Conservation (phyloP, 1,140 invertebrate genomes). For the Musca domestica region DNA sequence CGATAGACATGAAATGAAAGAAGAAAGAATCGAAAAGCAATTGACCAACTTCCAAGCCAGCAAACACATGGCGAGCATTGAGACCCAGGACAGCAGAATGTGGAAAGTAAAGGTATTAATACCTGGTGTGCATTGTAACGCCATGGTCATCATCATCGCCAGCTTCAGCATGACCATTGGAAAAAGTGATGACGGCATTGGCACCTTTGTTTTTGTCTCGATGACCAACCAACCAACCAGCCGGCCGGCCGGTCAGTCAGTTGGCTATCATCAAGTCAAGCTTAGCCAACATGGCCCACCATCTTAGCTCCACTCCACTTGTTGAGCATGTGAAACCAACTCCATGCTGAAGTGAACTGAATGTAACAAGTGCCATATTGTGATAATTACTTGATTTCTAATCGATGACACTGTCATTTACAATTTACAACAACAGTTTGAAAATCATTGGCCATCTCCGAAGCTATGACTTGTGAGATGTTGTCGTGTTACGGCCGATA, state of each 20-base stretch:
- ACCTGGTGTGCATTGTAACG: not conserved
- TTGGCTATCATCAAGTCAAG: no score
- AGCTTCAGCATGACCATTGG: no score
- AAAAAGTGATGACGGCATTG: slow-evolving; percentile 12
- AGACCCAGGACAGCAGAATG: no score
- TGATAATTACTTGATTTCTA: slow-evolving; percentile 23
- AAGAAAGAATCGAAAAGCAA: not conserved
- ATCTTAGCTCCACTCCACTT: no score
- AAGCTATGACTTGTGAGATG: no score
- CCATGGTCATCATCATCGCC: no score
- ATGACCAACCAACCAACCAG: no score
- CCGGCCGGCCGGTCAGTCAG: no score
- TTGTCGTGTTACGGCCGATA: no score
- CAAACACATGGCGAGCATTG: not conserved
- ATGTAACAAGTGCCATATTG: slow-evolving; percentile 19
- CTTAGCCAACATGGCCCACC: no score
- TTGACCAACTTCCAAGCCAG: no score
- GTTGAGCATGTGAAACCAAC: no score
- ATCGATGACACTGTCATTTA: slow-evolving; percentile 21
- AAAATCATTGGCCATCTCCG: slow-evolving; percentile 13
- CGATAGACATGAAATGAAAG: not conserved
- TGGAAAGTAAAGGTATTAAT: not conserved
- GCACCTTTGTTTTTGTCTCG: not conserved
- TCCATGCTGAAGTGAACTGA: not conserved
- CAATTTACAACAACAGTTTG: slow-evolving; percentile 14